Evolutionary conservation across 2,888 invertebrate species (phyloP), one percentile per base, ranked within the genome.

Genomic region (Phalera bucephala): DNA sequence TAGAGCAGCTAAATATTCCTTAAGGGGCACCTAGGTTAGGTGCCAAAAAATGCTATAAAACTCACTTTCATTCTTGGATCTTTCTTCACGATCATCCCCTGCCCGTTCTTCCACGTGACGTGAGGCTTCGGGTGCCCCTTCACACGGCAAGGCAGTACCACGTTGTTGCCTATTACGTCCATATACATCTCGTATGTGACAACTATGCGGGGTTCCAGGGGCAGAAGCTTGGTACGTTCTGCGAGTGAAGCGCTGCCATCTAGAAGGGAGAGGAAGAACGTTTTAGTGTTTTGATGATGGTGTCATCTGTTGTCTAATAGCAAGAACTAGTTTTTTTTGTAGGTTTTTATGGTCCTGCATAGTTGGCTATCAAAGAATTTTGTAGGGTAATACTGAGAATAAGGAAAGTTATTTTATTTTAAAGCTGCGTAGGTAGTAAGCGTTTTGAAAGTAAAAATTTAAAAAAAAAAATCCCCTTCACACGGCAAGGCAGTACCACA

Each of bases 141-240:
- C 2, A 91, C 93, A 33, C 91, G 90, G 79, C 96, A 96, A 0
- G 95, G 95, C 23, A 96, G 78, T 14, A 93, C 84, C 0, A 94
- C 86, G 46, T 91, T 92, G 28, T 85, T 91, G 4, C 94, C 95
- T 8, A 93, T 91, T 20, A 78, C 71, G 62, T 92, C 92, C 46
- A 93, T 78, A 38, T 91, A 84, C 25, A 90, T 84, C 21, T 88
- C 89, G 60, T 92, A 92, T 11, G 82, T 89, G 12, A 91, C 87
- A 1, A 91, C 77, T 28, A 93, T 90, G 9, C 81, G 85, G 0
- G 92, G 92, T 28, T 81, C 76, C 0, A 87, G 73, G 0, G 91
- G 90, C 0, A 80, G 78, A 0, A 85, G 74, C 12, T 87, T 85
- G 1, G 77, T 68, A 1, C 91, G 91, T 32, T 86, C 86, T 1